Conservation (phyloP, 2,797 vertebrate genomes). For the Melanotaenia maccullochi region DNA sequence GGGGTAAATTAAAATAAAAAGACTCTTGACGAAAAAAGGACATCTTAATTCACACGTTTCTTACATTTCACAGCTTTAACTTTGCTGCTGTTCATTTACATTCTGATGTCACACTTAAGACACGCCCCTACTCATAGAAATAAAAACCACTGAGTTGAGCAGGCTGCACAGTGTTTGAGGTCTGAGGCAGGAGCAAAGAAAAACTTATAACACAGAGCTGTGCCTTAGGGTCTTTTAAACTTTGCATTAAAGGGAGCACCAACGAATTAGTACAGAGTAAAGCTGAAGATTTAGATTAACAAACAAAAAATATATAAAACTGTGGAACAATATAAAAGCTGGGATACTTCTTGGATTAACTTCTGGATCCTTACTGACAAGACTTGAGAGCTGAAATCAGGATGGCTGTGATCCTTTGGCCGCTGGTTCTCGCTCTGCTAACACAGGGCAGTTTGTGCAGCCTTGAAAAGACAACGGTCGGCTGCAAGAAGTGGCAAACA, state of each 20-base stretch:
- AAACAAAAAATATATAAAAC: neutral
- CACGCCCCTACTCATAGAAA: neutral
- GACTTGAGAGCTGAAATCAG: conserved; percentile 7
- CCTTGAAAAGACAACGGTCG: neutral
- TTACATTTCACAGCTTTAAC: no score
- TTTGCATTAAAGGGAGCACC: neutral
- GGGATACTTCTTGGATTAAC: conserved; percentile 24
- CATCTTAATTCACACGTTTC: neutral
- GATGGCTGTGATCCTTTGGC: conserved; percentile 52
- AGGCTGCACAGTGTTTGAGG: neutral
- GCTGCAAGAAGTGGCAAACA: conserved; percentile 49
- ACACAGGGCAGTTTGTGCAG: conserved; percentile 20
- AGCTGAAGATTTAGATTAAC: conserved; percentile 11
- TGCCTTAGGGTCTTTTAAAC: neutral
- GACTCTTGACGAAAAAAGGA: neutral
- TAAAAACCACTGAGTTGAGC: neutral
- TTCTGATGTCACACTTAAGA: neutral
- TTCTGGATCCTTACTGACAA: neutral
- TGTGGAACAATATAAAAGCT: neutral
- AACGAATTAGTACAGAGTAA: neutral
- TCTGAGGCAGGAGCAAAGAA: neutral
- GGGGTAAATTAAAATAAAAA: no score
- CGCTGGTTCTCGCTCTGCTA: conserved; percentile 44
- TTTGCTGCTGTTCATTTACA: neutral
- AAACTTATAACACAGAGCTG: neutral